Conservation (phyloP, 1,140 invertebrate genomes). For the Ericerus pela region DNA sequence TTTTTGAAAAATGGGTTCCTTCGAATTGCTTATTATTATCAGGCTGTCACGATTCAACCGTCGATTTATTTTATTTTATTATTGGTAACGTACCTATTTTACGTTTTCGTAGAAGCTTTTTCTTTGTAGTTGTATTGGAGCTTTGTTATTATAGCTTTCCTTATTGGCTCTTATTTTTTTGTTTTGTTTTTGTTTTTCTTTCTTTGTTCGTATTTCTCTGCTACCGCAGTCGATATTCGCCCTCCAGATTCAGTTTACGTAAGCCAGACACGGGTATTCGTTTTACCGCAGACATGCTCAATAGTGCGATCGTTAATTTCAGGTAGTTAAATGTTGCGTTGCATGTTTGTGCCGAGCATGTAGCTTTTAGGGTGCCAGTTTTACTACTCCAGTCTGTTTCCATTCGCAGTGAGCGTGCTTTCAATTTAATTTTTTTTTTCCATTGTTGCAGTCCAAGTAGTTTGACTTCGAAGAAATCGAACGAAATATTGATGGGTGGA, state of each 20-base stretch:
- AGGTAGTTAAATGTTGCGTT: conserved; percentile 1
- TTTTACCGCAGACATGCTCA: too few species aligned
- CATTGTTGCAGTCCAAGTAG: conserved; percentile 54
- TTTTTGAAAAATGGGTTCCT: too few species aligned
- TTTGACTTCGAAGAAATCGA: conserved; percentile 71
- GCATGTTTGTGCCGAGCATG: not conserved
- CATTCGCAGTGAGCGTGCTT: not conserved
- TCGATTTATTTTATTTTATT: not conserved
- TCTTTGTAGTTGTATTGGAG: conserved; percentile 27
- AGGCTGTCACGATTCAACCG: too few species aligned
- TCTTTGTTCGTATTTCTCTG: conserved; percentile 22
- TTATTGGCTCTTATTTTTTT: not conserved
- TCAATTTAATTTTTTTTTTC: conserved; percentile 10
- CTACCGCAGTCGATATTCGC: conserved; percentile 55
- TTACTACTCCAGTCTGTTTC: not conserved
- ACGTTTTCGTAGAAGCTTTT: conserved; percentile 18
- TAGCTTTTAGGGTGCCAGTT: not conserved
- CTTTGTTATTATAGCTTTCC: conserved; percentile 13
- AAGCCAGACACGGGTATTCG: conserved; percentile 39
- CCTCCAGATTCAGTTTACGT: conserved; percentile 54
- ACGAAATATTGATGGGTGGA: conserved; percentile 70
- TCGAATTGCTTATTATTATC: too few species aligned
- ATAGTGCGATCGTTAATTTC: not conserved
- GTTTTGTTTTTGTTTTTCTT: conserved; percentile 24
- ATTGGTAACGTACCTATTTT: not conserved